A percentile compares a stretch with the other conserved stretches of the same genome.
Conservation (phyloP, 2,888 invertebrate species). For the Papilio demoleus region DNA sequence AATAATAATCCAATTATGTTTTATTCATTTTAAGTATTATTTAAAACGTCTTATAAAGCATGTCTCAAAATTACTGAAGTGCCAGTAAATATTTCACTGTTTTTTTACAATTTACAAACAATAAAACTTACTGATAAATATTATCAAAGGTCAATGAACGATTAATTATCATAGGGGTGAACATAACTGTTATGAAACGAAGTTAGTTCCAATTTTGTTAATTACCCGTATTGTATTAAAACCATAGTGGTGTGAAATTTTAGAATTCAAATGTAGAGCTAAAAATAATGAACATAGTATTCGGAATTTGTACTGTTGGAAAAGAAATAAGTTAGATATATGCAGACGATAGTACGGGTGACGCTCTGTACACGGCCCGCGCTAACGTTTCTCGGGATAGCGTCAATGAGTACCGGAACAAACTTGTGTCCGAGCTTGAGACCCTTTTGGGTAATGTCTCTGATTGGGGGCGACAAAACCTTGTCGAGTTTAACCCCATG, state of each 20-base stretch:
- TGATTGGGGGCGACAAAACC: too few species aligned
- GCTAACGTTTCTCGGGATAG: too few species aligned
- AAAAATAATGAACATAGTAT: neutral
- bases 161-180: neutral
- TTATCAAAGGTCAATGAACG: slow-evolving; percentile 11
- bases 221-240: slow-evolving; percentile 7
- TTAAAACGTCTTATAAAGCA: neutral
- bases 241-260: neutral
- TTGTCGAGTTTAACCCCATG: too few species aligned
- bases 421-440: too few species aligned
- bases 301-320: neutral
- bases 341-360: too few species aligned
- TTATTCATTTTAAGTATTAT: neutral
- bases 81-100: too few species aligned
- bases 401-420: too few species aligned
- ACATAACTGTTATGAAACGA: neutral
- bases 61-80: too few species aligned
- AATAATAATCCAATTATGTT: neutral
- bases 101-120: too few species aligned
- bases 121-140: neutral
- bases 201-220: neutral
- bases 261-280: neutral
- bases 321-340: too few species aligned
- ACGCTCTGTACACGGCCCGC: too few species aligned
- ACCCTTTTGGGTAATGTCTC: too few species aligned